Base-by-base conservation (phyloP, 2,888 invertebrate species). In the Hydrotaea diabolus region DNA sequence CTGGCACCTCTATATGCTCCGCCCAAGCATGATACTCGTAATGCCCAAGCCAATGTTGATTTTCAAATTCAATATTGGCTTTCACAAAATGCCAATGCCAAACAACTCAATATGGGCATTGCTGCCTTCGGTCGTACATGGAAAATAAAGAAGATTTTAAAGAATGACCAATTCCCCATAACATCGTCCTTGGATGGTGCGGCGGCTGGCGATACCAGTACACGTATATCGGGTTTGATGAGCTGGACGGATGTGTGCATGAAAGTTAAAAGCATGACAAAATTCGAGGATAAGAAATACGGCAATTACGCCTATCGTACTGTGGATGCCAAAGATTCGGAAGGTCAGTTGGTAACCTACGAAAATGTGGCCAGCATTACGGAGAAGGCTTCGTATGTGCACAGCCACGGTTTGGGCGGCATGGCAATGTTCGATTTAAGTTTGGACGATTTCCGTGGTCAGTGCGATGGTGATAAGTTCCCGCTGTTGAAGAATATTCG, bases 281-380 rank as follows among this genome's bases (percentile, higher is more conserved):
- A 93, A 78, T 17, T 77, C 1, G 93, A 94, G 92, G 92, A 95
- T 86, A 96, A 96, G 88, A 95, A 96, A 87, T 95, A 95, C 85
- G 96, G 97, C 72, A 94, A 95, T 15, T 97, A 96, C 90, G 96
- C 96, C 0, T 97, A 94, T 93, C 95, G 95, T 80, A 90, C 95
- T 0, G 95, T 96, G 73, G 94, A 94, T 77, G 43, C 66, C 17
- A 94, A 94, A 46, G 94, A 93, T 77, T 94, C 94, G 0, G 93
- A 94, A 15, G 97, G 97, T 1, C 90, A 96, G 15, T 97, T 97
- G 96, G 95, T 96, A 2, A 95, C 95, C 83, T 97, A 95, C 90
- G 97, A 97, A 88, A 96, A 97, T 90, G 95, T 96, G 0, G 96
- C 96, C 87, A 96, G 96, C 0, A 96, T 96, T 62, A 96, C 95